Percentiles rank a stretch among this genome's conserved stretches.
Evolutionary conservation across 2,888 invertebrate species (phyloP).

Genomic region (Argynnis bischoffii): DNA sequence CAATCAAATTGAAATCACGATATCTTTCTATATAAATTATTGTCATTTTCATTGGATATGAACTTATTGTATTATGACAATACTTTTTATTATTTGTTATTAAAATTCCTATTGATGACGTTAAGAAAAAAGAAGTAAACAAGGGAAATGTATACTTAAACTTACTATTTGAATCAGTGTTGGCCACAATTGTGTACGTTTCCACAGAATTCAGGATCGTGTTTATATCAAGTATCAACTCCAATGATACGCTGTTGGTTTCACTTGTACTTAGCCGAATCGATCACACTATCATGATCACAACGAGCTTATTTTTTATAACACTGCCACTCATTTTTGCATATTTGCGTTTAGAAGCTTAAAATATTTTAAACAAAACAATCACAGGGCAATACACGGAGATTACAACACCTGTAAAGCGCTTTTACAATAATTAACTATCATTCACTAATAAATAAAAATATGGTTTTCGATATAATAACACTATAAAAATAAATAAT

Average conservation of each 20-base stretch:
- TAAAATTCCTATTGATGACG: slow-evolving; percentile 1
- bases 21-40: slow-evolving; percentile 1
- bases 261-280: slow-evolving; percentile 58
- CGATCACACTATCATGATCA: slow-evolving; percentile 62
- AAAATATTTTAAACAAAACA: slow-evolving; percentile 72
- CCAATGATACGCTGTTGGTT: slow-evolving; percentile 65
- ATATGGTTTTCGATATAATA: slow-evolving; percentile 70
- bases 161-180: slow-evolving; percentile 80
- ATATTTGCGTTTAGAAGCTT: slow-evolving; percentile 59
- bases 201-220: slow-evolving; percentile 72
- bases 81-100: too few species aligned
- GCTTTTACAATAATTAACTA: slow-evolving; percentile 75
- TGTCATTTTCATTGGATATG: not conserved
- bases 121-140: slow-evolving; percentile 5
- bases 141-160: slow-evolving; percentile 38
- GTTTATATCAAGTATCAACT: slow-evolving; percentile 61
- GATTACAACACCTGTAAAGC: slow-evolving; percentile 66
- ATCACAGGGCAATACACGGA: slow-evolving; percentile 75
- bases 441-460: slow-evolving; percentile 80
- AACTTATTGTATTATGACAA: not conserved
- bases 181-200: slow-evolving; percentile 73
- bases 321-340: slow-evolving; percentile 70
- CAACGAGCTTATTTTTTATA: slow-evolving; percentile 54
- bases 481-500: slow-evolving; percentile 81
- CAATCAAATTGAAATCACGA: slow-evolving; percentile 26